Base-by-base conservation (phyloP, 2,888 invertebrate genomes). In the Eupeodes luniger region DNA sequence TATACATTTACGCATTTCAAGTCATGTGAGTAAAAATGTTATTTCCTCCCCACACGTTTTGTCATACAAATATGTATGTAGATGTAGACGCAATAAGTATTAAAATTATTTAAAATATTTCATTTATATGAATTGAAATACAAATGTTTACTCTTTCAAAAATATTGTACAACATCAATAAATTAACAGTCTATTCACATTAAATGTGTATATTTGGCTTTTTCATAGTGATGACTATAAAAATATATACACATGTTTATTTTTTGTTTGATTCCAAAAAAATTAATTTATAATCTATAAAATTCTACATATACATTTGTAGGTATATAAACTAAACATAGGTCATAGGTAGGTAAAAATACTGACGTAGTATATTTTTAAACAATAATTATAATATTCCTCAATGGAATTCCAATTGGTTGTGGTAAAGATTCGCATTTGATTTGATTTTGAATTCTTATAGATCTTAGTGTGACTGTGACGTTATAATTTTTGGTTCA, bases 1-100 rank as follows among this genome's bases (percentile, higher is more conserved):
- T 59, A 40, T 55, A 27, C 14, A 47, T 47, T 7, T 82, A 82
- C 86, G 86, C 86, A 82, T 86, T 86, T 82, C 66, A 53, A 80
- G 66, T 86, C 82, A 86, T 86, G 86, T 86, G 86, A 86, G 66
- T 75, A 59, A 75, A 70, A 62, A 27, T 27, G 2, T 19, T 36
- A 14, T 4, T 64, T 61, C 19, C 78, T 75, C 75, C 57, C 36
- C 76, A 81, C 57, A 53, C 78, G 82, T 75, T 27, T 47, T 72
- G 79, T 86, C 82, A 76, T 86, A 19, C 19, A 19, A 1, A 19
- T 1, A 19, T 19, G 1, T 19, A 19, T 27, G 27, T 27, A 19
- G 19, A 27, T 27, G 27, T 27, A 79, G 82, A 70, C 74, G 14
- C 80, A 81, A 53, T 69, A 80, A 49, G 62, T 69, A 79, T 47